A percentile compares a stretch with the other conserved stretches of the same genome.
Evolutionary conservation across 2,113 vertebrate species (phyloP).

Genomic region (Delphinapterus leucas): DNA sequence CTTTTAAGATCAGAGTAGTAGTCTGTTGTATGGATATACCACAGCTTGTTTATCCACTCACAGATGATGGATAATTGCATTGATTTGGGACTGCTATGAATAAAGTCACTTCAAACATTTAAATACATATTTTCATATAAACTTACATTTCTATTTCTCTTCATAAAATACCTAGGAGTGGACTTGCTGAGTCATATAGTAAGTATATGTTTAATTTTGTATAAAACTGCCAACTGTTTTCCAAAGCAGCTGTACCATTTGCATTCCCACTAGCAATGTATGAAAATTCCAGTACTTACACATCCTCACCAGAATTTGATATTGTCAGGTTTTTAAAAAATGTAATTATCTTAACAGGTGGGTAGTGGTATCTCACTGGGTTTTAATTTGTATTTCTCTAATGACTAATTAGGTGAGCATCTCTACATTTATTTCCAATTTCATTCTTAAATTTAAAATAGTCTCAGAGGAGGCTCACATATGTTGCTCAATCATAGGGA

Average conservation of each 20-base stretch:
- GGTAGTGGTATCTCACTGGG: background rate
- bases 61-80: background rate
- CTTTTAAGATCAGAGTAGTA: background rate
- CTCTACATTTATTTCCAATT: background rate
- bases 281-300: background rate
- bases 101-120: background rate
- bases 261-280: background rate
- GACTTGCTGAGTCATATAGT: background rate
- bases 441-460: background rate
- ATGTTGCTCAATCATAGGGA: background rate
- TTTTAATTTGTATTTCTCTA: background rate
- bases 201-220: background rate
- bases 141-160: background rate
- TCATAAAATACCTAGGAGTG: background rate
- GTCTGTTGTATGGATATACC: background rate
- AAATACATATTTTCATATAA: background rate
- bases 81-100: background rate
- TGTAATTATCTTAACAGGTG: background rate
- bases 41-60: background rate
- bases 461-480: background rate
- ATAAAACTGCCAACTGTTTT: background rate
- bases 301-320: background rate
- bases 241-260: background rate
- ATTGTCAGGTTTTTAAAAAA: background rate
- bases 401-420: background rate